phyloP scores from a whole-genome alignment of 2,797 vertebrate genomes.

The Rhincodon typus region DNA sequence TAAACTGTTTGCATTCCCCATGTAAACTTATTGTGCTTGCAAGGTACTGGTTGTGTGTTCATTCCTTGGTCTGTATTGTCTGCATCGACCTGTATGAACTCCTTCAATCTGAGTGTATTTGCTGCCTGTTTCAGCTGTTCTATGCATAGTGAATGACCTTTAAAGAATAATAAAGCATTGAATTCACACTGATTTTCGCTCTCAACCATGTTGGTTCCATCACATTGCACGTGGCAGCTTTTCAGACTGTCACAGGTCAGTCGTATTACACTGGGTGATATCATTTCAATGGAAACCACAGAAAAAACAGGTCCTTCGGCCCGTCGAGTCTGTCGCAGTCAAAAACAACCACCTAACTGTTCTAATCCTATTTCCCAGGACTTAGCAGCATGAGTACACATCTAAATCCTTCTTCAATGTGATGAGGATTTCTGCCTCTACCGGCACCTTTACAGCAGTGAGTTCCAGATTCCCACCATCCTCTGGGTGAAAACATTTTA shows the following conservation, averaged over 20 bases:
- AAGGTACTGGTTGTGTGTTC: not conserved
- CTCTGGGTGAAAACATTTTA: too few relatives aligned
- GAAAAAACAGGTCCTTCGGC: too few relatives aligned
- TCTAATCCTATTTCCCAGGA: too few relatives aligned
- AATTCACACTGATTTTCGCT: not conserved
- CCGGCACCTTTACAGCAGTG: too few relatives aligned
- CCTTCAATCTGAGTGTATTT: conserved; percentile 42
- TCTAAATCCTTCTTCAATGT: too few relatives aligned
- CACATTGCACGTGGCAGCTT: not conserved
- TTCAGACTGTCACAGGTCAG: not conserved
- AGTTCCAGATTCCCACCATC: too few relatives aligned
- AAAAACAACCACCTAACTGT: too few relatives aligned
- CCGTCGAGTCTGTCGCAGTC: too few relatives aligned
- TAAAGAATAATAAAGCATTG: conserved; percentile 23
- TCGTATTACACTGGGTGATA: not conserved
- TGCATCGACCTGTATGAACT: not conserved
- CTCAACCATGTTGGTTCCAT: not conserved
- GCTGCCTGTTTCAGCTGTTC: conserved; percentile 48
- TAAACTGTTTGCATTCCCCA: conserved; percentile 35
- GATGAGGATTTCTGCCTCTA: too few relatives aligned
- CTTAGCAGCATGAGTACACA: too few relatives aligned
- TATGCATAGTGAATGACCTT: conserved; percentile 46
- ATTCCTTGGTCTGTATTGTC: not conserved
- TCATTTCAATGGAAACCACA: too few relatives aligned
- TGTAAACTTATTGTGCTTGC: conserved; percentile 20